Evolutionary conservation across 2,888 invertebrate species (phyloP), one percentile per base, ranked within the genome.

Genomic region (Cryptocephalus primarius): DNA sequence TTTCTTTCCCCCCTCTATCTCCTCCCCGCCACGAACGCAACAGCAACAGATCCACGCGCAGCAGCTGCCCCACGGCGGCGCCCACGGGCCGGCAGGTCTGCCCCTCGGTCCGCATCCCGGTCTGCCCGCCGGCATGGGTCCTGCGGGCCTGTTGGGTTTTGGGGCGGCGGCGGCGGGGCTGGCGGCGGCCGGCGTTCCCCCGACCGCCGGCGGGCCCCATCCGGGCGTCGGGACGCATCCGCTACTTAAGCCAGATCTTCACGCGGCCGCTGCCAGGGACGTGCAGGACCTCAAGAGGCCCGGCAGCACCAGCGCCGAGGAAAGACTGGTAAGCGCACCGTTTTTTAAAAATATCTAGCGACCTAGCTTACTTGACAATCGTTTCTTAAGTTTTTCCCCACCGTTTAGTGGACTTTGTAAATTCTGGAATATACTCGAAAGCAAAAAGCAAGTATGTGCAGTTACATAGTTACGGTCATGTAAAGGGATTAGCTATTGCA

Each of bases 31-130:
- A 4, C 22, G 22, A 22, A 22, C 22, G 22, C 22, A 22, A 22
- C 54, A 71, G 71, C 71, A 71, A 65, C 70, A 70, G 57, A 70
- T 70, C 48, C 70, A 70, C 56, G 69, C 69, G 36, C 70, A 69
- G 53, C 70, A 71, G 55, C 55, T 71, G 51, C 70, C 71, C 12
- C 71, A 70, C 48, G 69, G 69, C 13, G 67, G 65, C 12, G 67
- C 65, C 13, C 69, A 69, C 48, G 69, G 67, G 11, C 68, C 69
- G 1, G 67, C 34, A 34, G 67, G 64, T 8, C 54, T 69, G 47
- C 69, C 66, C 4, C 67, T 70, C 64, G 70, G 66, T 36, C 70
- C 66, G 9, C 69, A 69, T 58, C 69, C 67, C 12, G 69, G 65
- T 38, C 57, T 67, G 31, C 70, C 65, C 32, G 31, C 42, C 9